A percentile compares a stretch with the other conserved stretches of the same genome.
Conservation (phyloP, 2,113 vertebrate genomes). For the Hippocampus barbouri region DNA sequence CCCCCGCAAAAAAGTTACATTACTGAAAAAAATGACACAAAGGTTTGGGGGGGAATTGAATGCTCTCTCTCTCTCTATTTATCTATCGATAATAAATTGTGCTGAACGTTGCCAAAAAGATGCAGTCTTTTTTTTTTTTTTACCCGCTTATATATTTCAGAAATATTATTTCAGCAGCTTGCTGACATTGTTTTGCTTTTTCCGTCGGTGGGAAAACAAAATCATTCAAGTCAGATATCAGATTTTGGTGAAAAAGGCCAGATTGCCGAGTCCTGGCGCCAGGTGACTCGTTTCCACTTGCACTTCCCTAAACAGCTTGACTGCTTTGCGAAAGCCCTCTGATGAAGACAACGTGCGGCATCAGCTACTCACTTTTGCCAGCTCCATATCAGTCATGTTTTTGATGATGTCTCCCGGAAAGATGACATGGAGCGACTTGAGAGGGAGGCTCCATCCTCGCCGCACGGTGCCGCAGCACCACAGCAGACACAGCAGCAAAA, state of each 20-base stretch:
- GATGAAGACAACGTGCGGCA: conserved; percentile 30
- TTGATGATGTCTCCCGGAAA: conserved; percentile 80
- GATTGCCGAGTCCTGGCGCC: background rate
- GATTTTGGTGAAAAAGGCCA: background rate
- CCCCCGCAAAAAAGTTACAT: no score
- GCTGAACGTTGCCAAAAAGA: no score
- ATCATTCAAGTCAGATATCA: background rate
- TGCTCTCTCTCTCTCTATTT: no score
- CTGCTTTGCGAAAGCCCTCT: conserved; percentile 8
- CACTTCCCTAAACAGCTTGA: conserved; percentile 26
- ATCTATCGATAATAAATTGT: no score
- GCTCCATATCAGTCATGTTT: conserved; percentile 68
- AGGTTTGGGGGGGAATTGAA: no score
- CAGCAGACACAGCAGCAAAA: conserved; percentile 56
- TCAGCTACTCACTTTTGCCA: conserved; percentile 79
- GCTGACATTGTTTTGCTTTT: background rate
- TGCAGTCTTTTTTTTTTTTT: no score
- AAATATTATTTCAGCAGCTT: no score
- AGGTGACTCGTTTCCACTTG: background rate
- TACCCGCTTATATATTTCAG: no score
- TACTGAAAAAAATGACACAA: no score
- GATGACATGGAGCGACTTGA: conserved; percentile 66
- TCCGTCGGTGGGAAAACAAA: background rate
- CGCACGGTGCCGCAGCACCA: conserved; percentile 58
- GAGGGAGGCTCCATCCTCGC: conserved; percentile 60